Evolutionary conservation across 2,797 vertebrate species (phyloP), one percentile per base, ranked within the genome.

Genomic region (Spinus olivaceus): DNA sequence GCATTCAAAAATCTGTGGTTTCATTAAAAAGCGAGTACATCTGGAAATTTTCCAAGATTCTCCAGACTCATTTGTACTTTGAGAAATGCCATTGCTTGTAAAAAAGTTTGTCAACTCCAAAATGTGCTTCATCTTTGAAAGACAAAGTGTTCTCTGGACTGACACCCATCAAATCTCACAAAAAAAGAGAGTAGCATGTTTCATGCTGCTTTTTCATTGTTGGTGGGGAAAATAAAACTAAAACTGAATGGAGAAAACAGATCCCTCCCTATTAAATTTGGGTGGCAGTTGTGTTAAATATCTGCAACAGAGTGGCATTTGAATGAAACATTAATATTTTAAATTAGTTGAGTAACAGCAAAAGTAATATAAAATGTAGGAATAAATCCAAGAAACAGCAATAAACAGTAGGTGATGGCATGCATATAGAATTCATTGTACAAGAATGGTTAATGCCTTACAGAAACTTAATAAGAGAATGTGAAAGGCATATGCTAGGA

Each of bases 321-420:
- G 69, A 93, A 86, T 66, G 60, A 81, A 85, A 67, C 17, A 19
- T 73, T 77, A 86, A 65, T 91, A 85, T 90, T 91, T 91, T 49
- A 32, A 88, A 94, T 63, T 67, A 76, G 39, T 67, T 90, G 78
- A 64, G 73, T 81, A 91, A 86, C 44, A 90, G 66, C 22, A 83
- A 32, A 90, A 57, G 32, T 67, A 71, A 87, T 89, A 69, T 19
- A 64, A 79, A 90, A 78, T 63, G 64, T 2, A 86, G 56, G 49
- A 73, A 71, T 84, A 92, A 89, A 86, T 77, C 35, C 47, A 90
- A 90, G 63, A 83, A 76, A 81, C 21, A 35, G 71, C 76, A 96
- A 86, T 88, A 86, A 94, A 83, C 28, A 84, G 53, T 66, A 85
- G n/a, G 44, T 90, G 46, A 61, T 72, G 46, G 60, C 42, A 28